These are phyloP conservation scores for Meiosimyza platycephala DNA, from an alignment of 2,888 invertebrate species.

Conservation along the genomic window DNA sequence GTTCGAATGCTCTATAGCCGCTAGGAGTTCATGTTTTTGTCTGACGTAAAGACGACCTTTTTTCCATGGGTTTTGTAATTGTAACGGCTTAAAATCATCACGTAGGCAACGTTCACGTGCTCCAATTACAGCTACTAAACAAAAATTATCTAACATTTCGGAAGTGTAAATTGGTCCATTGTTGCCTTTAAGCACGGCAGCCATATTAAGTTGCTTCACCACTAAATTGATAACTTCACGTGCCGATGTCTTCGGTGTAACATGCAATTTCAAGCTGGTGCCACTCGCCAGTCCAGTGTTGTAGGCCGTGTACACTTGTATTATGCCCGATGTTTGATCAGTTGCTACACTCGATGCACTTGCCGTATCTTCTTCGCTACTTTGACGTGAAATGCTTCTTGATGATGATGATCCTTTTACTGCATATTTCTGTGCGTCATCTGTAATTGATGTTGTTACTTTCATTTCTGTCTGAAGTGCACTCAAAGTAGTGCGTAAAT, in stretches of 20 bases:
- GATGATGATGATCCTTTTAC: constrained; percentile 48
- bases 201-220: constrained; percentile 95
- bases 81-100: constrained; percentile 93
- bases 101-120: constrained; percentile 92
- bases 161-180: constrained; percentile 87
- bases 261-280: constrained; percentile 92
- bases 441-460: constrained; percentile 43
- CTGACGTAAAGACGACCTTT: constrained; percentile 93
- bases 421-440: constrained; percentile 47
- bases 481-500: constrained; percentile 69
- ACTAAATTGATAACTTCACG: constrained; percentile 96
- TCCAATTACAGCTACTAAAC: constrained; percentile 95
- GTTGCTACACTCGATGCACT: constrained; percentile 55
- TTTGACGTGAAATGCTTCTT: constrained; percentile 56
- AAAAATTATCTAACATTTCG: constrained; percentile 88
- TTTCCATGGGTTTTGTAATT: constrained; percentile 95
- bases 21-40: constrained; percentile 88
- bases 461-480: constrained; percentile 70
- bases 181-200: constrained; percentile 86
- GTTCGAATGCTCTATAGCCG: constrained; percentile 88
- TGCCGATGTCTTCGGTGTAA: constrained; percentile 92
- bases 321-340: constrained; percentile 61
- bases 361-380: constrained; percentile 60
- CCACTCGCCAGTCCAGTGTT: constrained; percentile 94
- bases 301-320: constrained; percentile 95